Conservation (phyloP, 2,113 vertebrate species). For the Anser brachyrhynchus region DNA sequence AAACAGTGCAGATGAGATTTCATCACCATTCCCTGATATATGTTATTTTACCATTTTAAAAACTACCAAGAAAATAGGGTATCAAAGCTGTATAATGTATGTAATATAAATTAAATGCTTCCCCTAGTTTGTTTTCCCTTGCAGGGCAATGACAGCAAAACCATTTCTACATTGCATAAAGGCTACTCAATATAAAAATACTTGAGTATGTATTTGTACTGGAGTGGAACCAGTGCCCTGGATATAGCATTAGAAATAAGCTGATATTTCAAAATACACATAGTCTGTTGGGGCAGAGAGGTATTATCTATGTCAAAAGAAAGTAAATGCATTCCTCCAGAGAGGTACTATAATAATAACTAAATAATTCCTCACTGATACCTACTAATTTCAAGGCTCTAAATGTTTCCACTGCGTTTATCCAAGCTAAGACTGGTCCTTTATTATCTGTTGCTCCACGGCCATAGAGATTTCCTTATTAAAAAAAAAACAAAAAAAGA, state of each 20-base stretch:
- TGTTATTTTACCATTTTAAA: not conserved
- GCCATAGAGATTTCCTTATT: conserved; percentile 81
- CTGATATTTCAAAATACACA: not conserved
- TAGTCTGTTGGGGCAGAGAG: not conserved
- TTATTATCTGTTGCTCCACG: conserved; percentile 83
- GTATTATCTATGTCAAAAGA: not conserved
- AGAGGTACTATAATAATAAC: not conserved
- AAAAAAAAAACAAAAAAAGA: not conserved
- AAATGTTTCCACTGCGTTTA: conserved; percentile 77
- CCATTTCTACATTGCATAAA: not conserved
- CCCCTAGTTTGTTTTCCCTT: not conserved
- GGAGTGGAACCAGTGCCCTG: not conserved
- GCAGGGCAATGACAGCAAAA: not conserved
- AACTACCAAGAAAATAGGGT: not conserved
- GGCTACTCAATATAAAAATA: not conserved
- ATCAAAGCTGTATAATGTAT: not conserved
- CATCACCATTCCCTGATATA: not conserved
- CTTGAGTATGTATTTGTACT: not conserved
- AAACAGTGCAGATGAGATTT: not conserved
- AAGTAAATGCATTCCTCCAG: not conserved
- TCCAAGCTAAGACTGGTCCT: conserved; percentile 82
- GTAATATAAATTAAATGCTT: not conserved
- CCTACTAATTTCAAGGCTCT: conserved; percentile 74
- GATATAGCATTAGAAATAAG: not conserved
- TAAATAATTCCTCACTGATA: not conserved